A percentile compares a stretch with the other conserved stretches of the same genome.
phyloP scores from a whole-genome alignment of 2,797 vertebrate genomes.

The Eutrigla gurnardus region DNA sequence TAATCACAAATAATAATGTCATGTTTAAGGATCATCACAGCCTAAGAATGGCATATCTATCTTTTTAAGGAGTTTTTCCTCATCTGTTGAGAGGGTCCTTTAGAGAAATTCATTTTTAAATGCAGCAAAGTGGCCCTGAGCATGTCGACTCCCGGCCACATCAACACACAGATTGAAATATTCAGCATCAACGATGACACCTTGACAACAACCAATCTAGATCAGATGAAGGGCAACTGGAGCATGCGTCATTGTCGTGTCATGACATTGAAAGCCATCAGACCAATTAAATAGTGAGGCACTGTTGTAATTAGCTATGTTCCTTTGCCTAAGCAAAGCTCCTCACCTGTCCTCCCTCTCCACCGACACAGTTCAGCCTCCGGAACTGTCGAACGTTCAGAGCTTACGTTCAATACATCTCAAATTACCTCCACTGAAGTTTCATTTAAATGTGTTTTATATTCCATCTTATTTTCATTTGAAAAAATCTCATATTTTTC shows the following conservation, averaged over 20 bases:
- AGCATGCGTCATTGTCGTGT: background rate
- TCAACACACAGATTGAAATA: constrained; percentile 8
- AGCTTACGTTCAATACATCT: background rate
- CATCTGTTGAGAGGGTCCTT: too few relatives aligned
- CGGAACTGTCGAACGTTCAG: background rate
- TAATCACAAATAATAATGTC: background rate
- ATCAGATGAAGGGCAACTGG: background rate
- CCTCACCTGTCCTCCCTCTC: background rate
- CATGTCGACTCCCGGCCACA: background rate
- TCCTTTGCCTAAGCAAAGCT: background rate
- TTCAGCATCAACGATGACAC: background rate
- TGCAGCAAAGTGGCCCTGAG: too few relatives aligned
- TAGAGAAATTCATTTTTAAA: too few relatives aligned
- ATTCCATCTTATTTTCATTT: too few relatives aligned
- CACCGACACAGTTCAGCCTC: background rate
- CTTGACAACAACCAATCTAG: background rate
- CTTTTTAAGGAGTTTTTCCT: too few relatives aligned
- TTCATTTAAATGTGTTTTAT: background rate
- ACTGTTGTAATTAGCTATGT: constrained; percentile 1
- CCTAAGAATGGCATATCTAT: background rate
- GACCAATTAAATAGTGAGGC: background rate
- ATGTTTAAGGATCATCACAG: background rate
- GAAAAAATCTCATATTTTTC: too few relatives aligned
- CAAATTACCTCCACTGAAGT: background rate
- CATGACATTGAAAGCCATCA: background rate